Evolutionary conservation across 37 sponge, comb jelly and placozoan genomes (phyloP).

Genomic region (Spongilla lacustris): DNA sequence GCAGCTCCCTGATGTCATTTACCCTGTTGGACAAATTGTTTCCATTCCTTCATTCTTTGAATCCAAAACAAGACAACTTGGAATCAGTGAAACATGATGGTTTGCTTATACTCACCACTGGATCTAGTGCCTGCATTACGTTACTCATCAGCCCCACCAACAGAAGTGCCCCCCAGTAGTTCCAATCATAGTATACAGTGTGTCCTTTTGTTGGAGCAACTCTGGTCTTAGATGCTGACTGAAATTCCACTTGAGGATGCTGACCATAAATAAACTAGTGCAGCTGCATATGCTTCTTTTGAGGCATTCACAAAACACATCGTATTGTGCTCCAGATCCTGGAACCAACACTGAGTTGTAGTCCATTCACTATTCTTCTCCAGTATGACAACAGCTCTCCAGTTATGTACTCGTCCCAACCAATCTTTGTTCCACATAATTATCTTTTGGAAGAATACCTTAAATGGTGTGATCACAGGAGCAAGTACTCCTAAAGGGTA

Average conservation of each 20-base stretch:
- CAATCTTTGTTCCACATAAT: neutral
- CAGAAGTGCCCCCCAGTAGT: constrained; percentile 5
- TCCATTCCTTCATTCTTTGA: neutral
- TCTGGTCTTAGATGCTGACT: neutral
- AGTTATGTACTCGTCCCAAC: neutral
- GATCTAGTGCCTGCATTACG: neutral
- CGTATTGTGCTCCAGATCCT: neutral
- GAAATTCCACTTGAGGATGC: neutral
- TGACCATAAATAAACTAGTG: neutral
- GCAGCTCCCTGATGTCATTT: no score
- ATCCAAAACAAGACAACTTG: constrained; percentile 14
- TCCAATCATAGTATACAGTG: constrained; percentile 1
- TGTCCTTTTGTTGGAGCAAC: neutral
- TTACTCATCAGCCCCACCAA: neutral
- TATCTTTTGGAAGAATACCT: neutral
- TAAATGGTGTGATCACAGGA: neutral
- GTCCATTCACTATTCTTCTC: neutral
- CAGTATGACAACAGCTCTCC: neutral
- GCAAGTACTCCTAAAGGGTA: neutral
- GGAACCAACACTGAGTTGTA: neutral
- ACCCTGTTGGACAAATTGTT: constrained; percentile 8
- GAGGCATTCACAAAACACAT: neutral
- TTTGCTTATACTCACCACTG: neutral
- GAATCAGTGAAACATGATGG: constrained; percentile 16
- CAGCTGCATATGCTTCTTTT: constrained; percentile 9